These are phyloP conservation scores for Eulithis prunata DNA, from an alignment of 2,888 invertebrate species.

Conservation along the genomic window DNA sequence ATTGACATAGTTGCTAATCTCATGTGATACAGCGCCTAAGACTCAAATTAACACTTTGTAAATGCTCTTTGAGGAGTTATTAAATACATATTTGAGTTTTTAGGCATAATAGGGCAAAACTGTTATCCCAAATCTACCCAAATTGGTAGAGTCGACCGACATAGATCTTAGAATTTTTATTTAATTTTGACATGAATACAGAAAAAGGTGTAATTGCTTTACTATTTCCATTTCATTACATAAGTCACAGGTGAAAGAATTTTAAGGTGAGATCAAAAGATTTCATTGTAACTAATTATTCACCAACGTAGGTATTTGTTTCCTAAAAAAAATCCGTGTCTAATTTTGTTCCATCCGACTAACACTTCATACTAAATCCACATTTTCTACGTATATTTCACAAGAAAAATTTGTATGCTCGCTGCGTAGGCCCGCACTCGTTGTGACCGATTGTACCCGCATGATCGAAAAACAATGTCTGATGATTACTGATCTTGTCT, in stretches of 20 bases:
- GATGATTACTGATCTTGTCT: constrained; percentile 48
- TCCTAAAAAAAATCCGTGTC: constrained; percentile 19
- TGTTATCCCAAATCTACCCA: too few relatives aligned
- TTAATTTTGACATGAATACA: too few relatives aligned
- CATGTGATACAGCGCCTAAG: neutral
- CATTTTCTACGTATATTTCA: constrained; percentile 42
- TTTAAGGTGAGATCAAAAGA: constrained; percentile 31
- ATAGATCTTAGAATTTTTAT: too few relatives aligned
- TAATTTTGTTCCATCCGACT: constrained; percentile 29
- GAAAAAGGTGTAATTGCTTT: neutral
- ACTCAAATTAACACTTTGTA: neutral
- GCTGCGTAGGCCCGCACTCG: constrained; percentile 58
- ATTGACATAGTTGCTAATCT: constrained; percentile 14
- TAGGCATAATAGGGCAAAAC: too few relatives aligned
- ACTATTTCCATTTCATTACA: constrained; percentile 1
- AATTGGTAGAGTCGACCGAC: too few relatives aligned
- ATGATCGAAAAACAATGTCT: constrained; percentile 64
- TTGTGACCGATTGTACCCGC: constrained; percentile 68
- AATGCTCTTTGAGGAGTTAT: too few relatives aligned
- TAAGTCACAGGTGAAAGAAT: too few relatives aligned
- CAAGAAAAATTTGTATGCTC: constrained; percentile 72
- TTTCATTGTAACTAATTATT: constrained; percentile 12
- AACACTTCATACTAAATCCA: constrained; percentile 26
- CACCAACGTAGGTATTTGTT: too few relatives aligned
- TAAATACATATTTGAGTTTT: too few relatives aligned